phyloP scores from a whole-genome alignment of 2,113 vertebrate species.

The Orcinus orca region DNA sequence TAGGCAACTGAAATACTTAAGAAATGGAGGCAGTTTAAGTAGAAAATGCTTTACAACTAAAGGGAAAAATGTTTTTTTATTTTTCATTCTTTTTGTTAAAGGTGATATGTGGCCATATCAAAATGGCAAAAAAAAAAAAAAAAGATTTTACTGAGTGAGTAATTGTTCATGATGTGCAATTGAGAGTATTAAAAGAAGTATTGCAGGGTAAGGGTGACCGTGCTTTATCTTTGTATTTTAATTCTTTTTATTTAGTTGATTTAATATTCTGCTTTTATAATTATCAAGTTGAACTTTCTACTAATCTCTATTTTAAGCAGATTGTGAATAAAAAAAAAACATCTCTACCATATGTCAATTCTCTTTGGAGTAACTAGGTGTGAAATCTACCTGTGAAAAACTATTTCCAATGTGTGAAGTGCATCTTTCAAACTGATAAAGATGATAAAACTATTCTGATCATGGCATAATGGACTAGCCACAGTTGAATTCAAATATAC shows the following conservation, averaged over 20 bases:
- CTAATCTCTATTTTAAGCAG: conserved; percentile 67
- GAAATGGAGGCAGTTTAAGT: conserved; percentile 24
- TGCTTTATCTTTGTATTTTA: not conserved
- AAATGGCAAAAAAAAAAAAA: not conserved
- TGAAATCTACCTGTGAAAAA: conserved; percentile 75
- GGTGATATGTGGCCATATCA: not conserved
- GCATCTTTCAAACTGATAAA: conserved; percentile 65
- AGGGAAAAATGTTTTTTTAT: not conserved
- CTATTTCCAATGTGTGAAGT: conserved; percentile 70
- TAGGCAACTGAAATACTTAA: conserved; percentile 54
- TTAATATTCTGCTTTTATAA: conserved; percentile 18
- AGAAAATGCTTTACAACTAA: conserved; percentile 38
- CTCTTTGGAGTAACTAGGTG: conserved; percentile 58
- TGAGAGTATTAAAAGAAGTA: not conserved
- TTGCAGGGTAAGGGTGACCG: not conserved
- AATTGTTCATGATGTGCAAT: not conserved
- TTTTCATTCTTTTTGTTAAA: not conserved
- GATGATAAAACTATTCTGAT: conserved; percentile 55
- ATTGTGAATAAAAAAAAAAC: not conserved
- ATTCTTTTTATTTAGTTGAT: conserved; percentile 5
- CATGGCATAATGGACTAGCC: not conserved
- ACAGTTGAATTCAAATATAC: conserved; percentile 21
- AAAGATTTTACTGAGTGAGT: rapidly evolving
- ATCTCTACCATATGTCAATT: conserved; percentile 59
- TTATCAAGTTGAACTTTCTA: conserved; percentile 35